These are phyloP conservation scores for Cyrtodaria siliqua DNA, from an alignment of 2,888 invertebrate genomes.

Conservation along the genomic window DNA sequence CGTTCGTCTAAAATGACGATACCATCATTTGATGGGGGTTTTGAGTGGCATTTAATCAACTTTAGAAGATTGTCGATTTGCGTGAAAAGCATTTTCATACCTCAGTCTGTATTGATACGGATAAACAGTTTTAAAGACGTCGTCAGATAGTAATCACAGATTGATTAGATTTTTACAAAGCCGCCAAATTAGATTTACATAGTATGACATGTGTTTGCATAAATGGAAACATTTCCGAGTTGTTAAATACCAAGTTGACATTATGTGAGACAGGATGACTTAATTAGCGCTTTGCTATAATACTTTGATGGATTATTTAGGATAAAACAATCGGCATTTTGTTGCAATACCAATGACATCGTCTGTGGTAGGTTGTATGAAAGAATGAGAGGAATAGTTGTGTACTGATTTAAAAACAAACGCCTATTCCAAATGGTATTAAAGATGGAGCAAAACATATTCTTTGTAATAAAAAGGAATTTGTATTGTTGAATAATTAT, in stretches of 20 bases:
- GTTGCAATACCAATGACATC: too few species aligned
- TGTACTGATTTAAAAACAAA: too few species aligned
- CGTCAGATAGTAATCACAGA: conserved; percentile 8
- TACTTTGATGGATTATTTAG: not conserved
- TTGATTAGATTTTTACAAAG: conserved; percentile 19
- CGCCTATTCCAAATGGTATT: too few species aligned
- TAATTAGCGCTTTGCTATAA: not conserved
- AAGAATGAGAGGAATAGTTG: too few species aligned
- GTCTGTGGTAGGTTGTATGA: too few species aligned
- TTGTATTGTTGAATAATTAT: too few species aligned
- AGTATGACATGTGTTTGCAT: conserved; percentile 36
- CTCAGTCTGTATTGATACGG: conserved; percentile 8
- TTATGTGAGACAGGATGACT: not conserved
- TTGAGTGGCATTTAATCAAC: conserved; percentile 29
- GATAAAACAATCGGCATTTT: not conserved
- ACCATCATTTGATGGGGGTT: too few species aligned
- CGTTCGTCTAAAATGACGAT: not conserved
- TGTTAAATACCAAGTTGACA: conserved; percentile 26
- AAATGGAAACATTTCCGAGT: conserved; percentile 9
- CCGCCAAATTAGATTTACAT: conserved; percentile 25
- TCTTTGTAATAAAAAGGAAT: too few species aligned
- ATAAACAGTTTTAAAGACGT: too few species aligned
- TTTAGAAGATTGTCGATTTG: conserved; percentile 11
- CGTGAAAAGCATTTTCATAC: conserved; percentile 11
- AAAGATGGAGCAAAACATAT: too few species aligned